Evolutionary conservation across 2,797 vertebrate species (phyloP), one percentile per base, ranked within the genome.

Genomic region (Macroramphosus scolopax): DNA sequence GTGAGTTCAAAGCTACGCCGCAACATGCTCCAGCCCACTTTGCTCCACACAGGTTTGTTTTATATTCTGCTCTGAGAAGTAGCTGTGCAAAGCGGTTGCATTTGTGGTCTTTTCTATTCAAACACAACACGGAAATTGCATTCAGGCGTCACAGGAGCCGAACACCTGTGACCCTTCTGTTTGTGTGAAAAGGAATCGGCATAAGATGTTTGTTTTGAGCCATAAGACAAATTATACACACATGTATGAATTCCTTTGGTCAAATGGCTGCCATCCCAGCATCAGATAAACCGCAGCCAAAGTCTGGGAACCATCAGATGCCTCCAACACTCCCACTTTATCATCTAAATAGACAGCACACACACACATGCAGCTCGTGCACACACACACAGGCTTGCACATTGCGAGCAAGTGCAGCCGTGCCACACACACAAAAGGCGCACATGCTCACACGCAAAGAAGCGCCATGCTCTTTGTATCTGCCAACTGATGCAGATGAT

Each of bases 401-500:
- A 62, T 22, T 11, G 16, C 18, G 2, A 36, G 44, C 60, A 44
- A 57, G 56, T 40, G 66, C 47, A 62, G 49, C 42, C 16, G 42
- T 15, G 55, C 50, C 24, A 33, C 56, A 33, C 56, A 71, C 66
- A 83, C 75, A 78, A 79, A 75, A 80, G 68, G 46, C 48, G 24
- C 68, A 79, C 75, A 75, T 72, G 72, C 63, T 69, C 78, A 59
- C 81, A 73, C 60, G 60, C 72, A 80, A 74, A 84, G 72, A 78
- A 67, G 72, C 58, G 50, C 69, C 53, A 8, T 60, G 72, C 71
- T 85, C 77, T 87, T 88, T 85, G 87, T 89, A 80, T 85, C 61
- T 78, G 80, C 79, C 77, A 87, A 88, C 44, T 80, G 83, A 89
- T 84, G 84, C 88, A 89, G 80, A 87, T 83, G 84, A 89, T 83